Percentiles rank a stretch among this genome's conserved stretches.
Conservation (phyloP, 2,113 vertebrate species). For the Athene noctua region DNA sequence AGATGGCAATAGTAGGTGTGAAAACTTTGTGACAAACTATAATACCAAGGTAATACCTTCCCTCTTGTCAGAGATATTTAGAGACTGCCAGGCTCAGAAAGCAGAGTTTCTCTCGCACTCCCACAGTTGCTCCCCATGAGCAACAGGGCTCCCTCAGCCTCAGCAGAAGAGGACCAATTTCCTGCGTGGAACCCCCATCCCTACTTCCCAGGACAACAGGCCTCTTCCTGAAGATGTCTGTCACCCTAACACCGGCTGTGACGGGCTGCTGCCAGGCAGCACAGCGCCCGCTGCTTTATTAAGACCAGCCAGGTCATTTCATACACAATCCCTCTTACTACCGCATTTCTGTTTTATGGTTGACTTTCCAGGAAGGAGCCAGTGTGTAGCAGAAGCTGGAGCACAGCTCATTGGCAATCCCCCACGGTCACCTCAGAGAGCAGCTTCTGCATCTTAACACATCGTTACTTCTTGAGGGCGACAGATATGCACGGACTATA, state of each 20-base stretch:
- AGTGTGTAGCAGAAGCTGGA: not conserved
- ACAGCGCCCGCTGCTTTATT: not conserved
- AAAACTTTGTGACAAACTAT: not conserved
- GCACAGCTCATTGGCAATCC: not conserved
- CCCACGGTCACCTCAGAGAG: accelerated
- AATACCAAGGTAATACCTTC: not conserved
- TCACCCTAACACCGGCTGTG: accelerated
- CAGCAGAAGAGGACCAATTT: not conserved
- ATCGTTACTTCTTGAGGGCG: not conserved
- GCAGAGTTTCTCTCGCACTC: accelerated
- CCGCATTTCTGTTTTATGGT: not conserved
- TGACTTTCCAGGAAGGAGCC: not conserved
- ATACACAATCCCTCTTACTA: not conserved
- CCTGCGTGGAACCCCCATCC: not conserved
- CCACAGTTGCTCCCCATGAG: accelerated
- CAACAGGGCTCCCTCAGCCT: accelerated
- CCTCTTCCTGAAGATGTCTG: not conserved
- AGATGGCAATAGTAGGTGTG: not conserved
- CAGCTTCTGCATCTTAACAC: not conserved
- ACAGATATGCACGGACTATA: not conserved
- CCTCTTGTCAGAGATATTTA: not conserved
- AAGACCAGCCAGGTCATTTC: not conserved
- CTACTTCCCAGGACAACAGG: accelerated
- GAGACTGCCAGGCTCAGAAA: not conserved
- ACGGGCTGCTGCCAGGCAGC: accelerated